Base-by-base conservation (phyloP, 2,797 vertebrate genomes). In the Argentina silus region DNA sequence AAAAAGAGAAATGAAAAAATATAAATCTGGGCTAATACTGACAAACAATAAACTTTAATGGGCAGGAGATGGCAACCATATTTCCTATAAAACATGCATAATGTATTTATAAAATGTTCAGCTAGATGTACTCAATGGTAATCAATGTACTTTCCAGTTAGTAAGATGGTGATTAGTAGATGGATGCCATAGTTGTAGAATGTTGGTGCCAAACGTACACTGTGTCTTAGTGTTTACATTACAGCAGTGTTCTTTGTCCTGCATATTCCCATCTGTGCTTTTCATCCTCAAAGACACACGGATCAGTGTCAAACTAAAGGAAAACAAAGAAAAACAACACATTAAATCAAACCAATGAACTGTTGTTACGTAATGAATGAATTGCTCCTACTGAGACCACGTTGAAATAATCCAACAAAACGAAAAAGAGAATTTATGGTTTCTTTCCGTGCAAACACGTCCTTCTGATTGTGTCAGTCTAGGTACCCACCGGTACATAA, bases 21-120 rank as follows among this genome's bases (percentile, higher is more conserved):
- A 66, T 84, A 90, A 85, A 85, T 86, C 75, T 83, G 83, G 80
- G 82, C 80, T 57, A 63, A 67, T 84, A 88, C 78, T 8, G 78
- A 89, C 88, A 88, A 92, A 90, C 86, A 88, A 90, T 88, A 87
- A 88, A 79, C 82, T 93, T 93, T 92, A 93, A 91, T 92, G 85
- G 84, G 84, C 81, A 91, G 91, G 80, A 89, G 69, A 90, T 87
- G 85, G 88, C 85, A 92, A 88, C 77, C 74, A 84, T 85, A 77
- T 77, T 44, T 86, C 77, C 74, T 84, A 27, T 74, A 81, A 81
- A 88, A 74, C 79, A 87, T 86, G 91, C 88, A 90, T 68, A 71
- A 85, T 78, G 66, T 76, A 73, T 53, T 73, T 55, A 21, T 59
- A 17, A 21, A 8, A 19, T 69, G 60, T 60, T 27, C 44, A 48